Evolutionary conservation across 2,113 vertebrate genomes (phyloP), one percentile per base, ranked within the genome.

Genomic region (Vimba vimba): DNA sequence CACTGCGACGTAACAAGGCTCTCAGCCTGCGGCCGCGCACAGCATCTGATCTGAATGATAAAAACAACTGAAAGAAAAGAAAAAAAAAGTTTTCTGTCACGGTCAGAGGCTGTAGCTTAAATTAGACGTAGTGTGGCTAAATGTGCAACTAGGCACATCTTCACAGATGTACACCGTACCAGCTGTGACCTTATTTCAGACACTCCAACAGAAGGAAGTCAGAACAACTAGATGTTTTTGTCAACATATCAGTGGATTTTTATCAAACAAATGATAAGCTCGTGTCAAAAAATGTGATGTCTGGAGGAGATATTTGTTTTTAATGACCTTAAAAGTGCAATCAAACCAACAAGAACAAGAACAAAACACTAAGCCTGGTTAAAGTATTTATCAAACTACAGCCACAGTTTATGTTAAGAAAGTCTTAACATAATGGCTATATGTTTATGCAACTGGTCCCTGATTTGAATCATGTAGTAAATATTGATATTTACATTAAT

Each of bases 101-200:
- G 79, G 77, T 81, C 74, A 69, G 57, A 87, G 64, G 45, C 57
- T 47, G 23, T 25, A 50, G 27, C 45, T 79, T 73, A 81, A 87
- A 87, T 84, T 85, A 81, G 77, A 71, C 33, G 45, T 69, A 69
- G 43, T 82, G 80, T 69, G 62, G 80, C 80, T 82, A 45, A 82
- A 82, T 69, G 80, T 69, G 80, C 80, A 82, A 36, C 69, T 10
- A 25, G 69, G 79, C 59, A 76, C 83, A 87, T 50, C 80, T 55
- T 68, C 45, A 85, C 69, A 57, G 66, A 85, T 19, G 47, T 11
- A 62, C 36, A 25, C 55, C 36, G n/a, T 11, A 45, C 83, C 83
- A 85, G 83, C 86, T 85, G 86, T 82, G 86, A 71, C 86, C 86
- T 85, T 87, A 43, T 75, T 82, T 52, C 5, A 82, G 9, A 52